Conservation (phyloP, 2,888 invertebrate genomes). For the Hybos culiciformis region DNA sequence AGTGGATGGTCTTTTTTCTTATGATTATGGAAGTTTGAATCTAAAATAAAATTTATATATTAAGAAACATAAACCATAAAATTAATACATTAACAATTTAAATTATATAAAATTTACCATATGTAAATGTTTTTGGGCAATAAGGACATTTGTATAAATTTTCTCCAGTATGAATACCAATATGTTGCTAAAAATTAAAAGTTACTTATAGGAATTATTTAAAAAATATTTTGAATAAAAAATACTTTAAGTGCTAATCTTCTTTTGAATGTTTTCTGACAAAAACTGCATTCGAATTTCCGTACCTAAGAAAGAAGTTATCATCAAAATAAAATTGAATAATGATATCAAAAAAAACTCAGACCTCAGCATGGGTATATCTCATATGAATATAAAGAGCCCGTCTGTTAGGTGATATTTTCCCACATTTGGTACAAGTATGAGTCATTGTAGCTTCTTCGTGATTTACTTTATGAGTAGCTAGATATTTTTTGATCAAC, state of each 20-base stretch:
- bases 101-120: too few relatives aligned
- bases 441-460: not conserved
- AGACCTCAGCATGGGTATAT: too few relatives aligned
- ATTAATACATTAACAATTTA: too few relatives aligned
- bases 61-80: too few relatives aligned
- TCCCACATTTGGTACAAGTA: not conserved
- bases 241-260: too few relatives aligned
- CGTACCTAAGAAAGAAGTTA: too few relatives aligned
- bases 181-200: too few relatives aligned
- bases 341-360: too few relatives aligned
- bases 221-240: too few relatives aligned
- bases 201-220: too few relatives aligned
- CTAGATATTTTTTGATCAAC: not conserved
- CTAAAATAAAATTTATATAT: too few relatives aligned
- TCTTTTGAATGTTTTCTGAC: not conserved
- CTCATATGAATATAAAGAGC: not conserved
- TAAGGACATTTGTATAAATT: not conserved
- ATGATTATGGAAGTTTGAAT: not conserved
- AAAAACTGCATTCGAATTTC: not conserved
- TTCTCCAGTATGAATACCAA: not conserved
- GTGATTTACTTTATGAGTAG: not conserved
- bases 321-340: too few relatives aligned
- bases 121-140: not conserved
- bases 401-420: not conserved
- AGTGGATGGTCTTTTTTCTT: not conserved